These are phyloP conservation scores for Camptogramma bilineatum DNA, from an alignment of 2,888 invertebrate species.

Conservation along the genomic window DNA sequence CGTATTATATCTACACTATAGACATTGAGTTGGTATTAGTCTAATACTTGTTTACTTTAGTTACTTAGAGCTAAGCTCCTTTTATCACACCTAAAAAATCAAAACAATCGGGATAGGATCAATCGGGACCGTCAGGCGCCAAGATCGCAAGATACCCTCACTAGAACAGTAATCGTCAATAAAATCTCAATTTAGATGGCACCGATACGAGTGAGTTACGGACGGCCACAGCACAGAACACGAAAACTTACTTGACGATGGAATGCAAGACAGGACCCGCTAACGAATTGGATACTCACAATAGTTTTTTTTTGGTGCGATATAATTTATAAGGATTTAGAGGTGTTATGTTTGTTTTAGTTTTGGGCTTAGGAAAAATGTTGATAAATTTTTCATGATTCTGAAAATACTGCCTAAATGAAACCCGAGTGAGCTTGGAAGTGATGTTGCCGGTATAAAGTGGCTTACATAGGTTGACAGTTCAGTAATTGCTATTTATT, in stretches of 20 bases:
- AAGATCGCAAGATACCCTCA: constrained; percentile 84
- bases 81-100: constrained; percentile 36
- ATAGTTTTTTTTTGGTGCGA: constrained; percentile 51
- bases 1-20: too few species aligned
- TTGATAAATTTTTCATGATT: constrained; percentile 4
- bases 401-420: not conserved
- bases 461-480: too few species aligned
- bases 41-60: not conserved
- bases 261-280: constrained; percentile 81
- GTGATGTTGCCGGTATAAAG: too few species aligned
- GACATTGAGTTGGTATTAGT: not conserved
- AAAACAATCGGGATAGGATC: constrained; percentile 57
- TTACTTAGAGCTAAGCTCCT: not conserved
- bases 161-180: constrained; percentile 85
- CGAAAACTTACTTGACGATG: constrained; percentile 83
- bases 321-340: constrained; percentile 45
- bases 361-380: constrained; percentile 20
- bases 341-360: constrained; percentile 44
- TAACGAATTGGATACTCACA: constrained; percentile 81
- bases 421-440: too few species aligned
- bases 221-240: constrained; percentile 78
- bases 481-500: too few species aligned
- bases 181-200: constrained; percentile 86
- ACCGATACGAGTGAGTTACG: constrained; percentile 84
- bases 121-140: constrained; percentile 74